Percentiles rank a stretch among this genome's conserved stretches.
Conservation (phyloP, 2,888 invertebrate species). For the Morpho achilles region DNA sequence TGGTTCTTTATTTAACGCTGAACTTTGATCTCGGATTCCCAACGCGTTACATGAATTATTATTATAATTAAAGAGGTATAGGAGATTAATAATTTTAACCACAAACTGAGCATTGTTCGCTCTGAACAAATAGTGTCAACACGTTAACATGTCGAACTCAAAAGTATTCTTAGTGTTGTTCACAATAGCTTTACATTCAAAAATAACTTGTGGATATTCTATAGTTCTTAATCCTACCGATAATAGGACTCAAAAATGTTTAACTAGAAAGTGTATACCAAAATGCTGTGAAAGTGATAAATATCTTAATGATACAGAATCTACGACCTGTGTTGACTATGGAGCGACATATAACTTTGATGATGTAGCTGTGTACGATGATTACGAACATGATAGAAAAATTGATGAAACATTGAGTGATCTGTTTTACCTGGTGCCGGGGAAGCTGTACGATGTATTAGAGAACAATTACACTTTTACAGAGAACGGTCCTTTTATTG, state of each 20-base stretch:
- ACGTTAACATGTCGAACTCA: neutral
- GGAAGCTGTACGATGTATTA: neutral
- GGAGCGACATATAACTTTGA: neutral
- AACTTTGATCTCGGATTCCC: no score
- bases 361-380: neutral
- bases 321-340: neutral
- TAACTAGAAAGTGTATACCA: neutral
- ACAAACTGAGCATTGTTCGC: neutral
- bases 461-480: neutral
- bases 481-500: neutral
- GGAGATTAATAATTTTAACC: neutral
- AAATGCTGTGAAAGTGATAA: conserved; percentile 5
- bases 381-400: neutral
- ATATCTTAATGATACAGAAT: neutral
- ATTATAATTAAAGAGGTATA: no score
- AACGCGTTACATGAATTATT: no score
- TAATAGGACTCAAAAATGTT: neutral
- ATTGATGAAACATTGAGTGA: neutral
- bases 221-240: neutral
- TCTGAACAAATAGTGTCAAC: neutral
- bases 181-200: neutral
- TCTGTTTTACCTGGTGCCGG: conserved; percentile 1
- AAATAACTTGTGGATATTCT: neutral
- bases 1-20: no score
- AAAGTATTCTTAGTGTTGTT: neutral